Evolutionary conservation across 2,797 vertebrate species (phyloP), one percentile per base, ranked within the genome.

Genomic region (Acrossocheilus wenchowensis): DNA sequence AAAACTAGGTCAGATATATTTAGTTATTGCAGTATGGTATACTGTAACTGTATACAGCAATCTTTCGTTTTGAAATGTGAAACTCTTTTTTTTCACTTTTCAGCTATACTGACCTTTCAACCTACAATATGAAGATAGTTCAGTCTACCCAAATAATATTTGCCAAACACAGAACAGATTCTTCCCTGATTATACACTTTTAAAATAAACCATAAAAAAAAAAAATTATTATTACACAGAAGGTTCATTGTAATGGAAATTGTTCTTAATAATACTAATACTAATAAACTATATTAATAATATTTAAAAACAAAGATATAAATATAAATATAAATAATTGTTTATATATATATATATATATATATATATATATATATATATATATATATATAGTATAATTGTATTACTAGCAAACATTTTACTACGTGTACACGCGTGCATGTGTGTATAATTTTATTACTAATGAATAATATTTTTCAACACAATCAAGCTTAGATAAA

Each of bases 1-100:
- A n/a, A 21, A 84, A 54, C 34, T 52, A 84, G 72, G 82, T 66
- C 57, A 77, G 30, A 77, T 66, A 66, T 66, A 39, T 77, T 39
- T 66, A 41, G 60, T 52, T 39, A 54, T n/a, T 75, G 21, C 57
- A 57, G 43, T 72, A 71, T 17, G 26, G 21, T 17, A 36, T 7
- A n/a, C 2, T 72, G 8, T 30, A 73, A 60, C 7, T 39, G 50
- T 54, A 21, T 26, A 26, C 10, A 12, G 60, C n/a, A 62, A 5
- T 11, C 30, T 78, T 79, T 26, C 21, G 23, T 23, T 36, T 64
- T 64, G 11, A 57, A 21, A 50, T 57, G 50, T 23, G 11, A 77
- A 8, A 77, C n/a, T n/a, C n/a, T n/a, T n/a, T n/a, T n/a, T n/a
- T 3, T 21, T 6, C 34, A 8, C 34, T 39, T 57, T 39, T 78